Base-by-base conservation (phyloP, 2,797 vertebrate genomes). In the Dermochelys coriacea region DNA sequence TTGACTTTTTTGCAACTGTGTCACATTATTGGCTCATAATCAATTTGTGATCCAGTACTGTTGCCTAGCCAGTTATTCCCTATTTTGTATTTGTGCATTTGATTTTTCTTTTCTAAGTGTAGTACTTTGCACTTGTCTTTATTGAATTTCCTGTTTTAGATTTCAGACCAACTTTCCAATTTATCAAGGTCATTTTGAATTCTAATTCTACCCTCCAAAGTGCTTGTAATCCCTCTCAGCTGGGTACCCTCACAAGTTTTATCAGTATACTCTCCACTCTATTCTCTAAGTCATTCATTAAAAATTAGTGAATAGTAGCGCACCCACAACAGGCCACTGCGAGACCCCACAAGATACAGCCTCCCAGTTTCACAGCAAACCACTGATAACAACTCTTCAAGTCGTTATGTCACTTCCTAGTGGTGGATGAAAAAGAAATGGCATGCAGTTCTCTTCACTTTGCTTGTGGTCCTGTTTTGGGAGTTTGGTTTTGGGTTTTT, bases 381-480 rank as follows among this genome's bases (percentile, higher is more conserved):
- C 10, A 6, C 8, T n/a, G 61, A 64, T 64, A n/a, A 64, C 8
- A n/a, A n/a, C 61, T 71, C 68, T 71, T 41, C 21, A 23, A n/a
- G 68, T 25, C 21, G 3, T 71, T 71, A 41, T 41, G 19, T 71
- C n/a, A 54, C 21, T 91, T 85, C 49, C 54, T 84, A 85, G 51
- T 1, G 31, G 74, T 74, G 84, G 64, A 78, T 88, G 88, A 88
- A 75, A 91, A 91, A 75, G 74, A 91, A 95, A 88, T 88, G 95
- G 87, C 74, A 55, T 37, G 31, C 50, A 81, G 29, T 41, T 77
- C 29, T 91, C 81, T 85, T n/a, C n/a, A 88, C 2, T 75, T 87
- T 80, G 71, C 4, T 92, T 92, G 54, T 94, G 23, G 49, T 94
- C 86, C 82, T 88, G n/a, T 37, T 91, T 92, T 91, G 68, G 64